These are phyloP conservation scores for Hyles lineata DNA, from an alignment of 2,888 invertebrate species.

Conservation along the genomic window DNA sequence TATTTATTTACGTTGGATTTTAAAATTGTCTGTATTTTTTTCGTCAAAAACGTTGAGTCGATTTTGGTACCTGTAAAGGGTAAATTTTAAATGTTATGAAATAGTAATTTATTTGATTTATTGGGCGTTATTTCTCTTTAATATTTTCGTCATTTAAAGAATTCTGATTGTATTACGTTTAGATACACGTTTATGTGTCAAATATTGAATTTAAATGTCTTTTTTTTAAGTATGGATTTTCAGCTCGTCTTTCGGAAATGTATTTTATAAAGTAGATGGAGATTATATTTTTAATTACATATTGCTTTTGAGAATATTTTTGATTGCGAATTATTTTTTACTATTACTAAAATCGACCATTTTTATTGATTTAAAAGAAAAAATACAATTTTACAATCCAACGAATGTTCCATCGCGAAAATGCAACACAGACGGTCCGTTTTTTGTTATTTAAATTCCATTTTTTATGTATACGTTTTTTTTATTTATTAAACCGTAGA, in stretches of 20 bases:
- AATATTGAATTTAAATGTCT: no score
- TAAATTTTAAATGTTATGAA: background rate
- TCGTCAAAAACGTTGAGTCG: background rate
- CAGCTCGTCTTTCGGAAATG: no score
- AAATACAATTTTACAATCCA: constrained; percentile 55
- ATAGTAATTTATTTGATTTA: background rate
- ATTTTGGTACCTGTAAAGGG: background rate
- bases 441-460: constrained; percentile 40
- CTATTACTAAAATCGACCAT: constrained; percentile 10
- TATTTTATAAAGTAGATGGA: no score
- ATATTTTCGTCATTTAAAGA: no score
- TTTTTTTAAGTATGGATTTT: no score
- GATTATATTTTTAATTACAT: no score
- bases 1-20: constrained; percentile 23
- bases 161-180: no score
- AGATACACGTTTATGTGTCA: no score
- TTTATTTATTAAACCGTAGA: constrained; percentile 37
- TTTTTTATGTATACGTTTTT: constrained; percentile 41
- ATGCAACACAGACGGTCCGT: constrained; percentile 84
- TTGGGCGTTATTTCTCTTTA: background rate
- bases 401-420: constrained; percentile 67
- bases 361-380: constrained; percentile 1
- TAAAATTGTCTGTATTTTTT: background rate
- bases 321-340: background rate
- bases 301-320: background rate